phyloP scores from a whole-genome alignment of 2,888 invertebrate species.

The Apodemia mormo region DNA sequence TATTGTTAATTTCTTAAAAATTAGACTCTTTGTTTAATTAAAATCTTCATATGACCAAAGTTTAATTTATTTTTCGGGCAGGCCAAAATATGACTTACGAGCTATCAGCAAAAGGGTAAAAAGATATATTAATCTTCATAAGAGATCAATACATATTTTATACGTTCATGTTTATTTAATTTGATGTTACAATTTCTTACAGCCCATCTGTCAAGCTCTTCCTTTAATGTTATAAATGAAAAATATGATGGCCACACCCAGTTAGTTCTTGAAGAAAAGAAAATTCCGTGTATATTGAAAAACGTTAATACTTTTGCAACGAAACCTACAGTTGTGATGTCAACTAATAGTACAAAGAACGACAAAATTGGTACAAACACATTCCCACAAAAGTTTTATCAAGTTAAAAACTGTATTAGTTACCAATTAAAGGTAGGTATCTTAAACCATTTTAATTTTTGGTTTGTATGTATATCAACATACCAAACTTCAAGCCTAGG shows the following conservation, averaged over 20 bases:
- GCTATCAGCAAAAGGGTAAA: too few species aligned
- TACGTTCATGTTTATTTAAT: too few species aligned
- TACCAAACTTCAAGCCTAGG: too few species aligned
- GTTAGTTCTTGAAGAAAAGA: slow-evolving; percentile 54
- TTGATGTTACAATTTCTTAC: neutral
- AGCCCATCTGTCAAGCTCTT: slow-evolving; percentile 45
- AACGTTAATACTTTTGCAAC: slow-evolving; percentile 40
- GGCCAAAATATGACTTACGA: too few species aligned
- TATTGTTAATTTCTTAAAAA: too few species aligned
- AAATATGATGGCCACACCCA: slow-evolving; percentile 52
- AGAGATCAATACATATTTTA: too few species aligned
- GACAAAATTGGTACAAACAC: slow-evolving; percentile 59
- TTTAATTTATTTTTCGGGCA: too few species aligned
- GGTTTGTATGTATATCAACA: neutral
- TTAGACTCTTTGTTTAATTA: too few species aligned
- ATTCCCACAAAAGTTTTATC: slow-evolving; percentile 46
- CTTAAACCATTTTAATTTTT: neutral
- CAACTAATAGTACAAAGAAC: slow-evolving; percentile 53
- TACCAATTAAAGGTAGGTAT: slow-evolving; percentile 52
- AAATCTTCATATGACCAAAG: too few species aligned
- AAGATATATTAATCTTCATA: too few species aligned
- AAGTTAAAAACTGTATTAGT: slow-evolving; percentile 43
- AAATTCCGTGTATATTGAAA: slow-evolving; percentile 58
- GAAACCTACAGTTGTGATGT: slow-evolving; percentile 47
- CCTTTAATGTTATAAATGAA: slow-evolving; percentile 72